Evolutionary conservation across 2,888 invertebrate species (phyloP).

Genomic region (Anthophora plumipes): DNA sequence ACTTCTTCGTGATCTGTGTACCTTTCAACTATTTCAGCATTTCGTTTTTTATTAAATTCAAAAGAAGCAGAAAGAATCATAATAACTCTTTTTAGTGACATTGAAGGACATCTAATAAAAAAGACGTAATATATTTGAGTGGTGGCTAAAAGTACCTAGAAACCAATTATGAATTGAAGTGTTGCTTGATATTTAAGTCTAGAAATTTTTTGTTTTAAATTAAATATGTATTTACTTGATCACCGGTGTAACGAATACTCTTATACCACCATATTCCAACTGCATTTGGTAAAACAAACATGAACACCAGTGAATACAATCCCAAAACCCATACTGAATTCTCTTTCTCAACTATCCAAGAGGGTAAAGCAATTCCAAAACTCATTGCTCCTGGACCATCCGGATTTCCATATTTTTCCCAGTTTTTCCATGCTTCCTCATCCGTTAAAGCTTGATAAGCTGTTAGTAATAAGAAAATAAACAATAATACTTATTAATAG

Average conservation of each 20-base stretch:
- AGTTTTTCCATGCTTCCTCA: slow-evolving; percentile 98
- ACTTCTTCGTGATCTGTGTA: slow-evolving; percentile 98
- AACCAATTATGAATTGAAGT: not conserved
- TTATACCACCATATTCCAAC: slow-evolving; percentile 99
- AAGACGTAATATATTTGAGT: slow-evolving; percentile 98
- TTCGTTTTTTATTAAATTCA: slow-evolving; percentile 97
- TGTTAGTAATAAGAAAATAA: slow-evolving; percentile 66
- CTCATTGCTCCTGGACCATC: slow-evolving; percentile 99
- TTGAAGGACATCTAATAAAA: slow-evolving; percentile 97
- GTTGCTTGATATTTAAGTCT: not conserved
- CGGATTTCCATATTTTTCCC: slow-evolving; percentile 99
- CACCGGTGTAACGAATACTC: slow-evolving; percentile 98
- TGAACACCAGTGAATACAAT: slow-evolving; percentile 97
- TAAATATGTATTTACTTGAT: slow-evolving; percentile 87
- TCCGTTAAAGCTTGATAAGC: slow-evolving; percentile 95
- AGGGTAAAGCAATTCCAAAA: slow-evolving; percentile 99
- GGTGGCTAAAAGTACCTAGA: slow-evolving; percentile 95
- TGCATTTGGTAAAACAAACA: slow-evolving; percentile 96
- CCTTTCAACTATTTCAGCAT: slow-evolving; percentile 96
- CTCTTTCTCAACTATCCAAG: slow-evolving; percentile 99
- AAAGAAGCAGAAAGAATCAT: slow-evolving; percentile 98
- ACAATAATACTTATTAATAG: slow-evolving; percentile 16
- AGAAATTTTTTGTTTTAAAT: not conserved
- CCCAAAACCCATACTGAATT: slow-evolving; percentile 99
- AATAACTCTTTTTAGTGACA: slow-evolving; percentile 97